Conservation (phyloP, 2,113 vertebrate species). For the Gymnocephalus cernua region DNA sequence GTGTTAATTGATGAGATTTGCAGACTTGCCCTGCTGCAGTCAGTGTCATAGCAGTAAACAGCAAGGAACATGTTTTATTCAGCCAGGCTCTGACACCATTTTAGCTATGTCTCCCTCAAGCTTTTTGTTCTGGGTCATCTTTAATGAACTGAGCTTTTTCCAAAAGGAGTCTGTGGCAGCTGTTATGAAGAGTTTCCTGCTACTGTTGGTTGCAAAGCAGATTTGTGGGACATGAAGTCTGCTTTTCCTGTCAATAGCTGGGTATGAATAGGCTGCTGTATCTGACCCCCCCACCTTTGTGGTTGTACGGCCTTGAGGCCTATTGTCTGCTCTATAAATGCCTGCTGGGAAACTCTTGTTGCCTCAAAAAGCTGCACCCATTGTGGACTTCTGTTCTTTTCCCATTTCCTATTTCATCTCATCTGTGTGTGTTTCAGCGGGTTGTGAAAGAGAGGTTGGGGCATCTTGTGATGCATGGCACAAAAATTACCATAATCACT, state of each 20-base stretch:
- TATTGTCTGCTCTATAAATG: conserved; percentile 65
- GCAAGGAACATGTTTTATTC: conserved; percentile 42
- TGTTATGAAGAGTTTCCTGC: conserved; percentile 56
- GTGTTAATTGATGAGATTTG: conserved; percentile 17
- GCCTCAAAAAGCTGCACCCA: conserved; percentile 51
- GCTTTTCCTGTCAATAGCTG: conserved; percentile 64
- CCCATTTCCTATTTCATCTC: conserved; percentile 46
- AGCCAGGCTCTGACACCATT: conserved; percentile 48
- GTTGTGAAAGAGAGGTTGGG: conserved; percentile 22
- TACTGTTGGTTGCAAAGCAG: conserved; percentile 56
- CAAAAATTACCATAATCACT: conserved; percentile 80
- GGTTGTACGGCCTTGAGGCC: conserved; percentile 64
- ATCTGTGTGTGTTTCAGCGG: background rate
- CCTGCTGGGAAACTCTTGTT: conserved; percentile 58
- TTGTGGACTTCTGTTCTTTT: conserved; percentile 68
- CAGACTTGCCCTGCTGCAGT: conserved; percentile 1
- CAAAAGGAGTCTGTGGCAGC: conserved; percentile 32
- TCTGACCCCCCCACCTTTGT: conserved; percentile 51
- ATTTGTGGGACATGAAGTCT: conserved; percentile 56
- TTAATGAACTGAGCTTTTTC: conserved; percentile 57
- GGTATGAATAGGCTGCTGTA: conserved; percentile 62
- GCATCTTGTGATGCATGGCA: conserved; percentile 51
- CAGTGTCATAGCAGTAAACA: conserved; percentile 34
- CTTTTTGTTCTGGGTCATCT: conserved; percentile 60
- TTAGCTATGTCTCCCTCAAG: conserved; percentile 36